These are phyloP conservation scores for Dromaius novaehollandiae DNA, from an alignment of 2,113 vertebrate genomes.

Conservation along the genomic window DNA sequence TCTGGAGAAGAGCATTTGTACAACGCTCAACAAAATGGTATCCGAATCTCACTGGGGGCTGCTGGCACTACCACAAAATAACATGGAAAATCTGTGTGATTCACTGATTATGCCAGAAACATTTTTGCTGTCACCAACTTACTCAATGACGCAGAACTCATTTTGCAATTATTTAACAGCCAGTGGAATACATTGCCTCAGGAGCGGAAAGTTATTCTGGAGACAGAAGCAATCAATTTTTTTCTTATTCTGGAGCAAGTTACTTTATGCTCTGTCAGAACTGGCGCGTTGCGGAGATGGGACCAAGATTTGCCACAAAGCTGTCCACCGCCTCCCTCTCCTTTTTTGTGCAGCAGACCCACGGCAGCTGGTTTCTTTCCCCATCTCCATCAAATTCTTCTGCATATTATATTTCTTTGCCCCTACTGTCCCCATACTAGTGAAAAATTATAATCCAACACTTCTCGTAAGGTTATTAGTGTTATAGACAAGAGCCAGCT, in stretches of 20 bases:
- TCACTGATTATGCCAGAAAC: neutral
- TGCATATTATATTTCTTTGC: neutral
- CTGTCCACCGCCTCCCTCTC: neutral
- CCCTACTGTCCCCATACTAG: neutral
- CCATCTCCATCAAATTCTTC: neutral
- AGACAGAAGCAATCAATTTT: neutral
- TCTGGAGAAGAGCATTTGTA: too few relatives aligned
- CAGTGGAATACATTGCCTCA: neutral
- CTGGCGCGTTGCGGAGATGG: neutral
- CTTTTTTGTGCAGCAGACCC: neutral
- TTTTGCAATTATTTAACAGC: too few relatives aligned
- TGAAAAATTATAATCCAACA: rapidly evolving
- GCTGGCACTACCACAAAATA: neutral
- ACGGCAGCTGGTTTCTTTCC: neutral
- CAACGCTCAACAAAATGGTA: too few relatives aligned
- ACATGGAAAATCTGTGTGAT: neutral
- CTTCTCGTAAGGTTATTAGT: neutral
- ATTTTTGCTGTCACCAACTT: neutral
- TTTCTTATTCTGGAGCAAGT: neutral
- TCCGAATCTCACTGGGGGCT: neutral
- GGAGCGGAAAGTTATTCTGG: neutral
- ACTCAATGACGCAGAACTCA: neutral
- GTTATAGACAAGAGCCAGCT: neutral
- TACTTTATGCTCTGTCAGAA: neutral
- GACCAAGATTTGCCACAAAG: neutral